These are phyloP conservation scores for Lathamus discolor DNA, from an alignment of 2,113 vertebrate genomes.

Conservation along the genomic window DNA sequence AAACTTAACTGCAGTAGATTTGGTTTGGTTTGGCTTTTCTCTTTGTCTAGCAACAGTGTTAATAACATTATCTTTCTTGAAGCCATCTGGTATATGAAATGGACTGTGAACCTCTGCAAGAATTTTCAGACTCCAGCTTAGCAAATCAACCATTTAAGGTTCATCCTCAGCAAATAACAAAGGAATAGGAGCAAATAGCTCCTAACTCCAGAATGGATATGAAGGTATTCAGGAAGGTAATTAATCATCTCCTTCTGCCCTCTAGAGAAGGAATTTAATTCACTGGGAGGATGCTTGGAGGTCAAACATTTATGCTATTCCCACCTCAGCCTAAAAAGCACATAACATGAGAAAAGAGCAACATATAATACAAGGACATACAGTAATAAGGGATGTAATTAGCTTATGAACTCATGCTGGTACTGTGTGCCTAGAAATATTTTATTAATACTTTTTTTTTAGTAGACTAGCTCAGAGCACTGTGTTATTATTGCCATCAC, in stretches of 20 bases:
- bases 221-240: not conserved
- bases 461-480: not conserved
- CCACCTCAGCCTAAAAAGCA: not conserved
- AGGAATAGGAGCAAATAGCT: not conserved
- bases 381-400: not conserved
- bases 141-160: not conserved
- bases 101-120: not conserved
- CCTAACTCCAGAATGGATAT: not conserved
- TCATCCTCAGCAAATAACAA: not conserved
- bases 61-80: not conserved
- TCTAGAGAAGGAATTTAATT: not conserved
- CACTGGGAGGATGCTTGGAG: not conserved
- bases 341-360: not conserved
- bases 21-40: not conserved
- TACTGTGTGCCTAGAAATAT: not conserved
- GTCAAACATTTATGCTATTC: not conserved
- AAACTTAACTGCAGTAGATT: not conserved
- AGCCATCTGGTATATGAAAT: not conserved
- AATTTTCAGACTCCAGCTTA: not conserved
- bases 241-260: not conserved
- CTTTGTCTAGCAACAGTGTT: not conserved
- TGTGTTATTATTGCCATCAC: not conserved
- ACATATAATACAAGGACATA: not conserved
- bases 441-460: not conserved
- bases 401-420: not conserved